Percentiles rank a stretch among this genome's conserved stretches.
phyloP scores from a whole-genome alignment of 1,140 invertebrate genomes.

The Tribolium madens region DNA sequence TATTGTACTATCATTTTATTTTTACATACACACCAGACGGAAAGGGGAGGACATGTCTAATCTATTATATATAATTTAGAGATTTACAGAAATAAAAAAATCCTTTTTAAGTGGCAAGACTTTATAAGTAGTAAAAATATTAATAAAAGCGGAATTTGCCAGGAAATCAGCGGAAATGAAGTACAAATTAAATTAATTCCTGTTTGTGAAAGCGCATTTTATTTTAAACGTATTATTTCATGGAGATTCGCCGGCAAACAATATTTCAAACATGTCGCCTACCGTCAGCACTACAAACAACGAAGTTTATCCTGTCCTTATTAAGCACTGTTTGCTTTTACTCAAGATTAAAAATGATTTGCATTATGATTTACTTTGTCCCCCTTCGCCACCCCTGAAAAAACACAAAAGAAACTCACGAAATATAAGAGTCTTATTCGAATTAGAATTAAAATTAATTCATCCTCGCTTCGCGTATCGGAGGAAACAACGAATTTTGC shows the following conservation, averaged over 20 bases:
- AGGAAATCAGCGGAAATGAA: constrained; percentile 24
- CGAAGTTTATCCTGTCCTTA: constrained; percentile 23
- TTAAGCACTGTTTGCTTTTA: constrained; percentile 54
- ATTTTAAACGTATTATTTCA: constrained; percentile 21
- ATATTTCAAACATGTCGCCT: constrained; percentile 35
- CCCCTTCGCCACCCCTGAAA: constrained; percentile 43
- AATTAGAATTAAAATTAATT: constrained; percentile 54
- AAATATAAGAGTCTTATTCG: constrained; percentile 49
- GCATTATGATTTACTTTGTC: constrained; percentile 54
- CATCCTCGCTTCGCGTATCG: constrained; percentile 28
- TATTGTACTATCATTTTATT: not conserved
- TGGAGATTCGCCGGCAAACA: constrained; percentile 6
- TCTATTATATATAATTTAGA: too few relatives aligned
- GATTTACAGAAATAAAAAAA: too few relatives aligned
- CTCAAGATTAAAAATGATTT: constrained; percentile 57
- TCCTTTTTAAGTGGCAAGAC: too few relatives aligned
- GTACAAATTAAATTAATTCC: constrained; percentile 37
- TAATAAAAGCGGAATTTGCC: constrained; percentile 21
- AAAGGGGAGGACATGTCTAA: too few relatives aligned
- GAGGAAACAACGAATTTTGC: constrained; percentile 18
- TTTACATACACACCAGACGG: too few relatives aligned
- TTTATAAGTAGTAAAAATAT: constrained; percentile 1
- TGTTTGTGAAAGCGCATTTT: constrained; percentile 17
- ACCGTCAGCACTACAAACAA: constrained; percentile 37
- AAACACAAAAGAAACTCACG: constrained; percentile 45